These are phyloP conservation scores for Drosophila chauvacae DNA, from an alignment of 1,140 invertebrate species.

Conservation along the genomic window DNA sequence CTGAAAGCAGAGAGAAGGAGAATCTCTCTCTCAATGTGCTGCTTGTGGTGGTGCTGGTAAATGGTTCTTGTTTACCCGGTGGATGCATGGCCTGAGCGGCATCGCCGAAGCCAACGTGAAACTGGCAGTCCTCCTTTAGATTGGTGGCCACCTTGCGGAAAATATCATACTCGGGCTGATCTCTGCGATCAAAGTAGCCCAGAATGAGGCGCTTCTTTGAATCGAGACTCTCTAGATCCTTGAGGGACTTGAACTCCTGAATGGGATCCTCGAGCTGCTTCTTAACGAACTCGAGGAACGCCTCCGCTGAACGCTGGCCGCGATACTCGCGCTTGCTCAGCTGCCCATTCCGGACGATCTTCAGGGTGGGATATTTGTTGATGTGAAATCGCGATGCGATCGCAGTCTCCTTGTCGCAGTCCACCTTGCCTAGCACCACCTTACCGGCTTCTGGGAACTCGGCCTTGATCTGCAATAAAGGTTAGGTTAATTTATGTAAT, in stretches of 20 bases:
- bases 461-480: constrained; percentile 84
- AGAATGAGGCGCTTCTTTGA: constrained; percentile 96
- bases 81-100: constrained; percentile 93
- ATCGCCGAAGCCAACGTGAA: constrained; percentile 97
- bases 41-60: too few relatives aligned
- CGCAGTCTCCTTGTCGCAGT: constrained; percentile 95
- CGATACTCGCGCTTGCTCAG: constrained; percentile 97
- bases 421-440: constrained; percentile 98
- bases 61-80: constrained; percentile 85
- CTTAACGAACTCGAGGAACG: constrained; percentile 93
- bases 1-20: constrained; percentile 45
- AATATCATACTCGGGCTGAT: constrained; percentile 91
- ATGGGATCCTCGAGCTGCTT: constrained; percentile 97
- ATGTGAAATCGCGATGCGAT: constrained; percentile 97
- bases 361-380: constrained; percentile 99
- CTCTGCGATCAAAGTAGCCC: constrained; percentile 95
- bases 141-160: constrained; percentile 93
- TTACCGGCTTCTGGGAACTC: constrained; percentile 92
- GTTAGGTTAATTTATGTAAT: neutral
- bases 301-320: constrained; percentile 89
- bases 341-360: constrained; percentile 97
- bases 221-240: constrained; percentile 92
- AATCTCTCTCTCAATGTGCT: neutral
- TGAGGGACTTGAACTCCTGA: constrained; percentile 90
- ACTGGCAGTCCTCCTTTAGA: constrained; percentile 98